phyloP scores from a whole-genome alignment of 2,797 vertebrate species.

The Astyanax mexicanus region DNA sequence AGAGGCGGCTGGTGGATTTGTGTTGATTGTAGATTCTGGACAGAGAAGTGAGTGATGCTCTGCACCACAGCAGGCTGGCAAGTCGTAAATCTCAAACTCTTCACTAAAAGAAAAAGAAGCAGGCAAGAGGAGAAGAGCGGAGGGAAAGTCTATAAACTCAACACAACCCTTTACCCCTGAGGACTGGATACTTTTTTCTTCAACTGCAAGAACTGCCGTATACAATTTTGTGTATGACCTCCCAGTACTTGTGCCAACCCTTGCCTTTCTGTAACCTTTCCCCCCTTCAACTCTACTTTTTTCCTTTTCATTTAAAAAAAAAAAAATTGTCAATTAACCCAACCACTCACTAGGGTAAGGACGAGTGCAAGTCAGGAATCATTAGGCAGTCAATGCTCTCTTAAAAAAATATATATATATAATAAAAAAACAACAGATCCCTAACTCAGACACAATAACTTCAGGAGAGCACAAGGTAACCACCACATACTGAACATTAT shows the following conservation, averaged over 20 bases:
- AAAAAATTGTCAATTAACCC: no score
- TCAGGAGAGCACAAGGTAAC: no score
- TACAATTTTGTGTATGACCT: background rate
- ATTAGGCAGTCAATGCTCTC: no score
- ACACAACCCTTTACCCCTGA: background rate
- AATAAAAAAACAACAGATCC: no score
- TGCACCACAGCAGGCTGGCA: conserved; percentile 24
- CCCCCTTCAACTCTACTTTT: background rate
- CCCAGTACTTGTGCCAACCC: background rate
- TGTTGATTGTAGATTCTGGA: conserved; percentile 29
- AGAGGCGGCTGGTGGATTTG: conserved; percentile 18
- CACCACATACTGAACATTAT: no score
- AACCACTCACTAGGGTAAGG: no score
- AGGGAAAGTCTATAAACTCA: background rate
- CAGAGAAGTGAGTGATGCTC: conserved; percentile 21
- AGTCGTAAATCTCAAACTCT: conserved; percentile 36
- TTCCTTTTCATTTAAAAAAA: no score
- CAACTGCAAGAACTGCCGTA: background rate
- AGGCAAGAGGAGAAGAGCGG: background rate
- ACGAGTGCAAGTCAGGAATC: no score
- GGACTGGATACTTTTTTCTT: background rate
- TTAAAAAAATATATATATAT: no score
- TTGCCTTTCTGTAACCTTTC: background rate
- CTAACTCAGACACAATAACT: no score
- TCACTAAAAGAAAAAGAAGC: background rate